Evolutionary conservation across 2,888 invertebrate genomes (phyloP).

Genomic region (Liopterus haemorrhoidalis): DNA sequence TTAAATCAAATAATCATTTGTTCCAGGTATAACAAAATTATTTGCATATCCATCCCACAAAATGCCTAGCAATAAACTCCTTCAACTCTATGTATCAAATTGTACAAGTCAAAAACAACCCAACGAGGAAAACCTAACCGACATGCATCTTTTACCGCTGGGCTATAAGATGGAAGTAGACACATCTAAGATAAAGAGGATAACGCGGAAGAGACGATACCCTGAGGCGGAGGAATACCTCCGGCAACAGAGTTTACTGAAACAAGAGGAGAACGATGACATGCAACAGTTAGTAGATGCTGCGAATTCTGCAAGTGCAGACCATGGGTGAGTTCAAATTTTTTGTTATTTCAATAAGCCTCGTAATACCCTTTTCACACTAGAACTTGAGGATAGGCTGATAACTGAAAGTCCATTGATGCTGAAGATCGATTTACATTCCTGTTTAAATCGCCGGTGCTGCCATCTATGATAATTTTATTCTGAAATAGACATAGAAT

Average conservation of each 20-base stretch:
- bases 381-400: no score
- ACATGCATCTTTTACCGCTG: slow-evolving; percentile 15
- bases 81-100: slow-evolving; percentile 14
- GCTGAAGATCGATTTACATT: no score
- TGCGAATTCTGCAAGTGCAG: neutral
- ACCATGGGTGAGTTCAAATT: no score
- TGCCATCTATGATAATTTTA: no score
- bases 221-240: slow-evolving; percentile 6
- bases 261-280: neutral
- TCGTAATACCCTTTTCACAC: no score
- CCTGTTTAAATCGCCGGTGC: no score
- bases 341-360: no score
- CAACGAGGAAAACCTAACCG: slow-evolving; percentile 9
- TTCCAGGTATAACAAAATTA: slow-evolving; percentile 18
- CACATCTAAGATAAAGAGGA: slow-evolving; percentile 9
- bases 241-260: neutral
- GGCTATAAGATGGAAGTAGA: slow-evolving; percentile 11
- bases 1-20: no score
- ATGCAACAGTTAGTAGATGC: neutral
- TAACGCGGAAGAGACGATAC: slow-evolving; percentile 9
- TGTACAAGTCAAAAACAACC: slow-evolving; percentile 13
- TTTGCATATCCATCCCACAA: slow-evolving; percentile 21
- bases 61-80: slow-evolving; percentile 12
- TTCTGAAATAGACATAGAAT: no score
- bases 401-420: no score